Base-by-base conservation (phyloP, 2,113 vertebrate genomes). In the Hiodon alosoides region DNA sequence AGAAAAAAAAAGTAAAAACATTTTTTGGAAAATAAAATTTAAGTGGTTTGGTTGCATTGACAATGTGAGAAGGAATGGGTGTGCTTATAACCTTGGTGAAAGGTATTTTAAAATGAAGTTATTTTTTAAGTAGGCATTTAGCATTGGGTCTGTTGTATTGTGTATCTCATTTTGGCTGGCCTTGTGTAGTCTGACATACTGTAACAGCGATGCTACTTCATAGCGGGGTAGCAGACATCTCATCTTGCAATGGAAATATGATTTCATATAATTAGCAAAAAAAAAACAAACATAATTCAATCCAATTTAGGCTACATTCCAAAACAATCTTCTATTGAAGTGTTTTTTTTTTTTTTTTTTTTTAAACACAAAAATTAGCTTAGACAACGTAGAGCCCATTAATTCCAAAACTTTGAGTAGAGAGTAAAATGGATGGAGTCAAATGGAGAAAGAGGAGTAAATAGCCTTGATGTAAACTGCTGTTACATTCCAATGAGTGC, bases 121-220 rank as follows among this genome's bases (percentile, higher is more conserved):
- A 17, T n/a, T 0, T 5, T 90, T 90, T 50, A 5, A 2, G 91
- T 91, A 92, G 90, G 92, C 92, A 91, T 93, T 92, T 92, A 93
- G 91, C 90, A 91, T 92, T 92, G 89, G 90, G 89, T 91, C 91
- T 87, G 89, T 87, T 90, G 90, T 92, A 90, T 92, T 92, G 90
- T 89, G 50, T 89, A 91, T 90, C 88, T 90, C 87, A 90, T 85
- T 81, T 90, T 89, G 90, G 92, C 93, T 91, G 87, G 77, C 77
- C 16, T 31, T 62, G 91, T 80, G 90, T 90, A 90, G 88, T 85
- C 83, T 62, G 67, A 53, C 46, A 70, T 51, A 13, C 58, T 69
- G 17, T 11, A 55, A 91, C 90, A 91, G 90, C 88, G 86, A 90
- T 90, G 90, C 91, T 89, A 90, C 88, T 90, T 90, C 89, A 89